Conservation (phyloP, 92 coral and sea anemone species). For the Actinernus sp. region DNA sequence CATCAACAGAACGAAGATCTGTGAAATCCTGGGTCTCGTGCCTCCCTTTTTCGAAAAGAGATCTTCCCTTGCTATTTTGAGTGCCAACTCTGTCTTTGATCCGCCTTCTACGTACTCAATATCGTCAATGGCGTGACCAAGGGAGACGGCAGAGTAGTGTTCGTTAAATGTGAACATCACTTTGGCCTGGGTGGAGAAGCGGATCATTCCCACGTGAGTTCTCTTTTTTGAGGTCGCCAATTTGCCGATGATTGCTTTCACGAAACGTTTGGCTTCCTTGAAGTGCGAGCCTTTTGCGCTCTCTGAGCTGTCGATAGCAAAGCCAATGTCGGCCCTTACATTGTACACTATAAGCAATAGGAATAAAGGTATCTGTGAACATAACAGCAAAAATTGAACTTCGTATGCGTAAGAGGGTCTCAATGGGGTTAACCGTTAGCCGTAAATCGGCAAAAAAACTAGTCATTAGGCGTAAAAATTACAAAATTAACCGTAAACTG, state of each 20-base stretch:
- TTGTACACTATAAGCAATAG: constrained; percentile 67
- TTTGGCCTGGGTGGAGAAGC: constrained; percentile 16
- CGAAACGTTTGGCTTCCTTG: constrained; percentile 43
- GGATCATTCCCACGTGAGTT: constrained; percentile 33
- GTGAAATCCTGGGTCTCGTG: constrained; percentile 40
- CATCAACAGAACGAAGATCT: constrained; percentile 43
- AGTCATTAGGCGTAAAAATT: no score
- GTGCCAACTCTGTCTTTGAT: constrained; percentile 40
- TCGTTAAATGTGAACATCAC: constrained; percentile 26
- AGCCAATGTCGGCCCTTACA: constrained; percentile 61
- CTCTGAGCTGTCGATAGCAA: constrained; percentile 49
- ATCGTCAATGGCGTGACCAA: constrained; percentile 30
- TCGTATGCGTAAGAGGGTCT: no score
- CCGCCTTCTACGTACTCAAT: constrained; percentile 30
- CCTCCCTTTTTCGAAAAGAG: constrained; percentile 34
- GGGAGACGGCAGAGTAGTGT: constrained; percentile 15
- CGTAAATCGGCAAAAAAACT: no score
- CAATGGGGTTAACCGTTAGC: no score
- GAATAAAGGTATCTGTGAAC: no score
- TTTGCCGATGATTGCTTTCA: constrained; percentile 22
- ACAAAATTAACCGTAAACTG: no score
- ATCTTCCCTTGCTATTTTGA: constrained; percentile 31
- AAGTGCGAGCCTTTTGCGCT: constrained; percentile 56
- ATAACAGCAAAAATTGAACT: no score
- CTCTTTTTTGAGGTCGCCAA: constrained; percentile 12